Conservation (phyloP, 2,797 vertebrate species). For the Cygnus olor region DNA sequence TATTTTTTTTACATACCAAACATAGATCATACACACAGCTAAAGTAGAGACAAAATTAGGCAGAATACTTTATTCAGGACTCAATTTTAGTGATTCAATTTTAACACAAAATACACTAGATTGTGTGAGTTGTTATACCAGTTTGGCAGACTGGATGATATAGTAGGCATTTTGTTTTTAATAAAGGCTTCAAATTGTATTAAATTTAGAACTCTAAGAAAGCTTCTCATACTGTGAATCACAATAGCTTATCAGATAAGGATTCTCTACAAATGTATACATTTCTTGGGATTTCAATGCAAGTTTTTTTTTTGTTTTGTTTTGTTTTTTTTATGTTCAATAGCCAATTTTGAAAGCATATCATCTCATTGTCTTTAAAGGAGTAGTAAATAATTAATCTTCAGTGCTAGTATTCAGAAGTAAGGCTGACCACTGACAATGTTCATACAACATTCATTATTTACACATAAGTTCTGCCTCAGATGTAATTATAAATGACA, state of each 20-base stretch:
- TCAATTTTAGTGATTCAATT: not conserved
- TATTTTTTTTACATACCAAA: not conserved
- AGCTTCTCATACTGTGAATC: not conserved
- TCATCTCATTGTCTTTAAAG: not conserved
- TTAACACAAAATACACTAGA: not conserved
- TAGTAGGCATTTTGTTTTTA: not conserved
- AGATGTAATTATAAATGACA: conserved; percentile 9
- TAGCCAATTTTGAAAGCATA: not conserved
- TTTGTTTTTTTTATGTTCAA: not conserved
- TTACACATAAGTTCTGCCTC: not conserved
- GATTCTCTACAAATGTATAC: not conserved
- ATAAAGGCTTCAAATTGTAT: not conserved
- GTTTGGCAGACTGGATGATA: not conserved
- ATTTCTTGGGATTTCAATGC: not conserved
- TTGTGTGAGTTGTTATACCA: not conserved
- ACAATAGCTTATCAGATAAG: not conserved
- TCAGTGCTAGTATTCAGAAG: not conserved
- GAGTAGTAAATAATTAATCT: not conserved
- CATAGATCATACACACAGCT: not conserved
- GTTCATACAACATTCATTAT: not conserved
- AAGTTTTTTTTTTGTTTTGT: not conserved
- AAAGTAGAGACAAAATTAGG: not conserved
- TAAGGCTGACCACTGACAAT: not conserved
- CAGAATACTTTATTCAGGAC: not conserved
- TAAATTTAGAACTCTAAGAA: not conserved